Evolutionary conservation across 1,140 invertebrate species (phyloP), one percentile per base, ranked within the genome.

Genomic region (Macrobrachium nipponense): DNA sequence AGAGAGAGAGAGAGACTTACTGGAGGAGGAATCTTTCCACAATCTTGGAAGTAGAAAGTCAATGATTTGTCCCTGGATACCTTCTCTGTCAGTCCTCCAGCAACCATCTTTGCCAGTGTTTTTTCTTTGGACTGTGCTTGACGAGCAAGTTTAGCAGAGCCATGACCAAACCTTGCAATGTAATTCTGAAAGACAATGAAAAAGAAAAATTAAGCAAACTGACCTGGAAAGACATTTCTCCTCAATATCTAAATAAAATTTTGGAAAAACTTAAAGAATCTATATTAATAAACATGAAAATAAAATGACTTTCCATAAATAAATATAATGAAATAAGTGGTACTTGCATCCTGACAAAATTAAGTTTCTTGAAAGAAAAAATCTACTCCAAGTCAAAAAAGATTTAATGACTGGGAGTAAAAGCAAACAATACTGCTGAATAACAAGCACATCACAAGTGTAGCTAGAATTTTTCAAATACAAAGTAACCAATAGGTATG

Each of bases 41-140:
- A 99, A 51, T 96, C 96, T 12, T 98, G 98, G 91, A 99, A 99
- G 91, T 97, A 98, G 91, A 99, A 99, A 77, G 95, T 95, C 14
- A 99, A 93, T 58, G 93, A 94, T 94, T 98, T 99, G 90, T 99
- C 98, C 87, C 93, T 94, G 0, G 94, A 92, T 0, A 99, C 97
- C 92, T 97, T 98, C 90, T 99, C 98, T 5, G 98, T 99, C 10
- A 99, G 92, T 8, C 98, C 98, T 90, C 96, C 95, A 75, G 98
- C 97, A 11, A 99, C 97, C 98, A 99, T 99, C 92, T 99, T 99
- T 8, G 97, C 98, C 73, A 99, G 91, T 0, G 98, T 99, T 92
- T 99, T 99, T 92, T 99, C 98, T 92, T 99, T 99, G 83, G 97
- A 98, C 92, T 99, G 98, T 70, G 99, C 99, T 91, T 99, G 99